These are phyloP conservation scores for Erythrocebus patas DNA, from an alignment of 2,113 vertebrate genomes.

Conservation along the genomic window DNA sequence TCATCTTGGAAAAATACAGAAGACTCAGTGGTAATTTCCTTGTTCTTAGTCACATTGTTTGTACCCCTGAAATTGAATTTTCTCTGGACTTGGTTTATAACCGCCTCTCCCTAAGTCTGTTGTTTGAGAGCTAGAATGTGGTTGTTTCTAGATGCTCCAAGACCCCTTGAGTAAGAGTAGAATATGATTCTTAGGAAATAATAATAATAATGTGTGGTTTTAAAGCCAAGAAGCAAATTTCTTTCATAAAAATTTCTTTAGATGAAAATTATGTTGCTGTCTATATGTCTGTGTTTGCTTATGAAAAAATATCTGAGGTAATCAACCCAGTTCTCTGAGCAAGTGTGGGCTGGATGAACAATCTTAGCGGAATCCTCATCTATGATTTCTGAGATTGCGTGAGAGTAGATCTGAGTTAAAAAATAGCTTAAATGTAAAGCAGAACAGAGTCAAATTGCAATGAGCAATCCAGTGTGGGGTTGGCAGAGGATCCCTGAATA, in stretches of 20 bases:
- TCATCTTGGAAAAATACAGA: slow-evolving; percentile 30
- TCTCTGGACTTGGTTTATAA: background rate
- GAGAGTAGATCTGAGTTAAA: background rate
- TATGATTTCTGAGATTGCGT: background rate
- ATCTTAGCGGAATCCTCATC: background rate
- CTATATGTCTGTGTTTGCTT: background rate
- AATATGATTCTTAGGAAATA: background rate
- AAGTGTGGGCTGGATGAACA: background rate
- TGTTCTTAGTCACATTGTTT: slow-evolving; percentile 16
- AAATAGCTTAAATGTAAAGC: background rate
- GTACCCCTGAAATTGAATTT: slow-evolving; percentile 4
- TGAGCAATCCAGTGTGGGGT: background rate
- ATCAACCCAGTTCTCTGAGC: background rate
- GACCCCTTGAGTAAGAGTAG: background rate
- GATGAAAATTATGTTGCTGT: background rate
- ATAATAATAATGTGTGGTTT: background rate
- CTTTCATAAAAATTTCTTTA: background rate
- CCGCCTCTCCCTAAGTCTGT: background rate
- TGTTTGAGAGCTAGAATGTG: background rate
- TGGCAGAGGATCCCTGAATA: background rate
- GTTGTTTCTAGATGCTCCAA: background rate
- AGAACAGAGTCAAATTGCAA: background rate
- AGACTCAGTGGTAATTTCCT: background rate
- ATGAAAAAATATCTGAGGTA: background rate
- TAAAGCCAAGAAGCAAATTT: background rate